phyloP scores from a whole-genome alignment of 2,888 invertebrate genomes.

The Frankliniella intonsa region DNA sequence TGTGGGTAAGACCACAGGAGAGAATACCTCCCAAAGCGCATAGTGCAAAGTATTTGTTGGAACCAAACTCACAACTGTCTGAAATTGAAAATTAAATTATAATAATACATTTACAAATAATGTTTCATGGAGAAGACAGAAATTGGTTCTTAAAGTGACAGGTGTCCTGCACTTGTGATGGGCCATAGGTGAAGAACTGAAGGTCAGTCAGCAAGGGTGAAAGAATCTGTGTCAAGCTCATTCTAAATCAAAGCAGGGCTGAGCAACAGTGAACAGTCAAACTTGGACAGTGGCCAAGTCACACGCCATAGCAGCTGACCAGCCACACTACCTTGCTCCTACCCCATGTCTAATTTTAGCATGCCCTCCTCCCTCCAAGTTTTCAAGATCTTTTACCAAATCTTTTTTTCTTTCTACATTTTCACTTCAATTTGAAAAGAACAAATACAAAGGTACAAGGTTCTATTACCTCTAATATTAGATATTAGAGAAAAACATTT shows the following conservation, averaged over 20 bases:
- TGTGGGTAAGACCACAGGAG: slow-evolving; percentile 82
- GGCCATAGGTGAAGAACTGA: neutral
- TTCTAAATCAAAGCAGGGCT: slow-evolving; percentile 29
- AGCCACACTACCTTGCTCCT: neutral
- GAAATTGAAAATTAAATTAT: slow-evolving; percentile 35
- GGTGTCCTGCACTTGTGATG: too few species aligned
- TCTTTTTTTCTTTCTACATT: neutral
- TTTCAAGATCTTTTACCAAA: neutral
- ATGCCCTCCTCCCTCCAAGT: neutral
- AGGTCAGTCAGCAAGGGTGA: neutral
- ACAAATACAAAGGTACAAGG: too few species aligned
- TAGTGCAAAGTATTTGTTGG: slow-evolving; percentile 79
- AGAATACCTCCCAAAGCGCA: slow-evolving; percentile 82
- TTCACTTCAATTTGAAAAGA: too few species aligned
- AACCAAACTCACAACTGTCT: slow-evolving; percentile 87
- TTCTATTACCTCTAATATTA: too few species aligned
- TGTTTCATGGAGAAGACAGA: neutral
- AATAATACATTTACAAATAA: neutral
- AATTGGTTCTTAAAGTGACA: too few species aligned
- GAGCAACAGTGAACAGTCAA: neutral
- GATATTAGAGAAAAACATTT: neutral
- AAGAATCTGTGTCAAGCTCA: slow-evolving; percentile 19
- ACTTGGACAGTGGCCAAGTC: neutral
- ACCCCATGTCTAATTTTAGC: slow-evolving; percentile 7
- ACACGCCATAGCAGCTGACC: slow-evolving; percentile 15